Evolutionary conservation across 2,888 invertebrate genomes (phyloP), one percentile per base, ranked within the genome.

Genomic region (Pachydiplax longipennis): DNA sequence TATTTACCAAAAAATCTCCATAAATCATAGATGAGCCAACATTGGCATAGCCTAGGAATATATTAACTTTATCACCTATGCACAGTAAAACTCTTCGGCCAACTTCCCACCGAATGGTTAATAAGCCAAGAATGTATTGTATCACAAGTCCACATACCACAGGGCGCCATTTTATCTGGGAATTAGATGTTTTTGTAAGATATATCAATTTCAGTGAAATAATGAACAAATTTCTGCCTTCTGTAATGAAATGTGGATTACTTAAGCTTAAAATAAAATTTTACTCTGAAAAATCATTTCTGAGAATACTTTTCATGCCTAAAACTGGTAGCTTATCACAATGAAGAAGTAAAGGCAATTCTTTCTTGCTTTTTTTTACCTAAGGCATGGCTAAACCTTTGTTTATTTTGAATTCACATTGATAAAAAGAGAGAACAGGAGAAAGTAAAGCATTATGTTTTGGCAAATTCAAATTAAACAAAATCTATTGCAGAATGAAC

Each of bases 21-120:
- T 97, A 99, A 0, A 98, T 97, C 93, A 99, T 99, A 0, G 95
- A 95, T 0, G 98, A 96, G 0, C 99, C 99, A 0, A 95, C 95
- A 91, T 96, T 95, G 0, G 98, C 96, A 93, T 96, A 99, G 8
- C 95, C 95, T 90, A 99, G 94, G 93, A 99, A 99, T 0, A 95
- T 95, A 2, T 97, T 96, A 0, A 97, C 96, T 94, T 96, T 95
- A 90, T 95, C 94, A 0, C 97, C 96, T 90, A 97, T 94, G 93
- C 96, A 97, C 90, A 95, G 93, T 92, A 98, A 95, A 8, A 98
- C 96, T 0, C 94, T 93, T 81, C 97, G 94, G 0, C 99, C 99
- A 0, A 96, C 94, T 2, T 96, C 94, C 98, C 98, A 98, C 91
- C 98, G 95, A 92, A 99, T 97, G 91, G 98, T 98, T 37, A 98